Evolutionary conservation across 2,888 invertebrate genomes (phyloP).

Genomic region (Meliscaeva auricollis): DNA sequence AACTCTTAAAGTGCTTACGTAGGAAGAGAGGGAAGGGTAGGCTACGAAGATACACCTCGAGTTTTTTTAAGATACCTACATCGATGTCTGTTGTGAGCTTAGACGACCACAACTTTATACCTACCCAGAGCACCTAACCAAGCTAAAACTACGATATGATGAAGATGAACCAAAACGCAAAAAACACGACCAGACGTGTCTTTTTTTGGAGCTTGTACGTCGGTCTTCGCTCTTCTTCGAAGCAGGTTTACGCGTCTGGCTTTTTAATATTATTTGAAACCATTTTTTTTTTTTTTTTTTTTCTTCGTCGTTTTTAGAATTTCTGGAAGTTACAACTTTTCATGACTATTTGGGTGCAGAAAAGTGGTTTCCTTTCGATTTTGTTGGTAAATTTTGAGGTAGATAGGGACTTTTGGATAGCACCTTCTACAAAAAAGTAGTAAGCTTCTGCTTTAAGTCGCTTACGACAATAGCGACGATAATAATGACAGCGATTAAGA

Average conservation of each 20-base stretch:
- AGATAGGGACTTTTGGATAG: not conserved
- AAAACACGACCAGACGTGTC: constrained; percentile 70
- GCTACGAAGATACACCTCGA: constrained; percentile 4
- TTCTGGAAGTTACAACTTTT: constrained; percentile 20
- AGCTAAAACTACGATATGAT: constrained; percentile 32
- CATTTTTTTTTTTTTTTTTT: not conserved
- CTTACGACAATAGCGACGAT: constrained; percentile 42
- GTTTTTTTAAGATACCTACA: too few relatives aligned
- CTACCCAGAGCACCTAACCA: constrained; percentile 19
- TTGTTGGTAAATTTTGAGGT: constrained; percentile 5
- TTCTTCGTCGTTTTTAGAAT: not conserved
- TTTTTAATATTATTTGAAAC: constrained; percentile 60
- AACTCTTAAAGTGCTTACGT: constrained; percentile 9
- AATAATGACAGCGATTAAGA: constrained; percentile 72
- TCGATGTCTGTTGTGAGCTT: constrained; percentile 66
- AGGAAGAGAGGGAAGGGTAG: too few relatives aligned
- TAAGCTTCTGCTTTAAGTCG: constrained; percentile 40
- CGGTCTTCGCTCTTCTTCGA: constrained; percentile 7
- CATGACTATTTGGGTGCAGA: constrained; percentile 53
- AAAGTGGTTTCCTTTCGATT: constrained; percentile 51
- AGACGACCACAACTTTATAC: too few relatives aligned
- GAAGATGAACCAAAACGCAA: constrained; percentile 36
- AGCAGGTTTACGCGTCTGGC: constrained; percentile 74
- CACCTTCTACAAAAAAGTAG: constrained; percentile 46
- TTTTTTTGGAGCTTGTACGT: constrained; percentile 60